These are phyloP conservation scores for Abrostola tripartita DNA, from an alignment of 2,888 invertebrate genomes.

Conservation along the genomic window DNA sequence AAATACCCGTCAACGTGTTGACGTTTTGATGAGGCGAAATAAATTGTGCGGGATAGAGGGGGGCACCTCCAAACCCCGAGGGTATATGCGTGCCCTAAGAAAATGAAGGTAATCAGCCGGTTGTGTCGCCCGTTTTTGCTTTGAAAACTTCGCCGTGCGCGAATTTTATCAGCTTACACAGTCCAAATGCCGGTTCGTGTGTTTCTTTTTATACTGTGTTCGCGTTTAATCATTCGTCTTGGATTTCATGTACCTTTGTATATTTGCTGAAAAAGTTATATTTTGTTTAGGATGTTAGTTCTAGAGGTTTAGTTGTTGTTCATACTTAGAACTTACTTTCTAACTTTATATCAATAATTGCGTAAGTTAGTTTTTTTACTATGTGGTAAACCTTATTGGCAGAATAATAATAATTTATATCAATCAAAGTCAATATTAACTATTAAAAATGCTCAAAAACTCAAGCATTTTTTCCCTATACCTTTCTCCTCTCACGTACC, in stretches of 20 bases:
- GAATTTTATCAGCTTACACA: slow-evolving; percentile 64
- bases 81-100: slow-evolving; percentile 79
- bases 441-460: too few species aligned
- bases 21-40: slow-evolving; percentile 87
- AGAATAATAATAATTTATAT: too few species aligned
- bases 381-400: too few species aligned
- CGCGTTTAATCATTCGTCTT: slow-evolving; percentile 52
- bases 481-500: too few species aligned
- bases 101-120: slow-evolving; percentile 84
- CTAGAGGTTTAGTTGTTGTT: not conserved
- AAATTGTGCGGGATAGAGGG: slow-evolving; percentile 73
- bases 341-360: too few species aligned
- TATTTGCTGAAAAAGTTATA: slow-evolving; percentile 17
- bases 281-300: slow-evolving; percentile 20
- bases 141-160: slow-evolving; percentile 65
- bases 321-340: too few species aligned
- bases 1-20: slow-evolving; percentile 87
- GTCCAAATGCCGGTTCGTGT: slow-evolving; percentile 50
- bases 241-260: slow-evolving; percentile 28
- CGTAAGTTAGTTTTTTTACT: too few species aligned
- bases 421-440: too few species aligned
- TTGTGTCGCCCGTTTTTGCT: slow-evolving; percentile 62
- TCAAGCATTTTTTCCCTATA: too few species aligned
- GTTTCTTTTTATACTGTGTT: slow-evolving; percentile 51
- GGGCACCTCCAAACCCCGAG: slow-evolving; percentile 64